Conservation (phyloP, 2,113 vertebrate species). For the Pseudonaja textilis region DNA sequence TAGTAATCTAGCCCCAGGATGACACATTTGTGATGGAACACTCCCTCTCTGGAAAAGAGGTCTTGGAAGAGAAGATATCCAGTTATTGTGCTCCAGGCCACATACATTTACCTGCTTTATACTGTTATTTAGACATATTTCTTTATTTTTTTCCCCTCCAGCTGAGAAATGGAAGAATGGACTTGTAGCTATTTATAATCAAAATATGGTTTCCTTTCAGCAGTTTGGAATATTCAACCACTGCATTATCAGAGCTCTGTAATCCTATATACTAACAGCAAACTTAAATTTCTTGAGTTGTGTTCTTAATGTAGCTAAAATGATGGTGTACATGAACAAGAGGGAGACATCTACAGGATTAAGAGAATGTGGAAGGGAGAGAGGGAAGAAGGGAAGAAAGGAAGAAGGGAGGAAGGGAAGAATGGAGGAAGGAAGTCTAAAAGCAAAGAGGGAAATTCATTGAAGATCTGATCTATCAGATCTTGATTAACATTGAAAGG, state of each 20-base stretch:
- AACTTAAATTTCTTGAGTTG: background rate
- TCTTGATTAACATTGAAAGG: background rate
- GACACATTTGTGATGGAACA: conserved; percentile 1
- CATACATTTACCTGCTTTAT: conserved; percentile 6
- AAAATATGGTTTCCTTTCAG: background rate
- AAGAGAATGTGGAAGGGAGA: background rate
- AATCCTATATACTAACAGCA: no score
- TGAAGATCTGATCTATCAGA: background rate
- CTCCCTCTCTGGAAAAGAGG: background rate
- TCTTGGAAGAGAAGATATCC: conserved; percentile 9
- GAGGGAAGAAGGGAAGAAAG: background rate
- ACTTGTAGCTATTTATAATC: background rate
- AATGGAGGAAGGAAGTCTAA: background rate
- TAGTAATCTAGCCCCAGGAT: background rate
- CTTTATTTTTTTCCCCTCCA: background rate
- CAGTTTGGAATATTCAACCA: background rate
- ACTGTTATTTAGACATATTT: conserved; percentile 6
- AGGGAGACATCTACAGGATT: background rate
- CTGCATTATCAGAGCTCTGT: background rate
- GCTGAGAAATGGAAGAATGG: background rate
- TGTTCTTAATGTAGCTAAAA: background rate
- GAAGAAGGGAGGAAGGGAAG: background rate
- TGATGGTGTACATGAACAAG: background rate
- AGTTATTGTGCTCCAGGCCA: background rate
- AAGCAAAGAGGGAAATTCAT: background rate